These are phyloP conservation scores for Galerucella nymphaeae DNA, from an alignment of 2,888 invertebrate species.

Conservation along the genomic window DNA sequence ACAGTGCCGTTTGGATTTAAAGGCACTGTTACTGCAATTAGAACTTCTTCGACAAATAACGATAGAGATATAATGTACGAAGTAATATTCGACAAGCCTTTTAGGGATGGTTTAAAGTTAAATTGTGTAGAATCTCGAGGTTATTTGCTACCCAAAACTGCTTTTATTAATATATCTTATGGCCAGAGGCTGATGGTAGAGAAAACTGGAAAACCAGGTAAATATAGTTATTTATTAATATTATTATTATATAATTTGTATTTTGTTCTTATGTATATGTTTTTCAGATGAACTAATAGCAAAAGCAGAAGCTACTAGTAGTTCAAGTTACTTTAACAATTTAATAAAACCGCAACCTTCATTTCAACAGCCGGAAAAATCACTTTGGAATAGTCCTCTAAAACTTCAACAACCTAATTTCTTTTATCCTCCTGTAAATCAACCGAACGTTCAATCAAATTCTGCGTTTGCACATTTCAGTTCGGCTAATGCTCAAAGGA, in stretches of 20 bases:
- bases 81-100: slow-evolving; percentile 82
- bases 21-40: slow-evolving; percentile 86
- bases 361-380: not conserved
- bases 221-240: slow-evolving; percentile 17
- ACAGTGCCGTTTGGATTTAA: slow-evolving; percentile 84
- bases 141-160: slow-evolving; percentile 67
- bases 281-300: slow-evolving; percentile 30
- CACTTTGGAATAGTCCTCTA: slow-evolving; percentile 17
- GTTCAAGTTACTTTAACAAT: slow-evolving; percentile 12
- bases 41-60: slow-evolving; percentile 55
- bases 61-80: slow-evolving; percentile 74
- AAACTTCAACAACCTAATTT: slow-evolving; percentile 16
- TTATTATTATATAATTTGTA: too few species aligned
- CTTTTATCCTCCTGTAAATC: slow-evolving; percentile 15
- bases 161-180: slow-evolving; percentile 73
- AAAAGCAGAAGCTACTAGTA: slow-evolving; percentile 28
- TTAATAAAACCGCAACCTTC: slow-evolving; percentile 28
- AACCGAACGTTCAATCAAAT: slow-evolving; percentile 31
- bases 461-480: slow-evolving; percentile 43
- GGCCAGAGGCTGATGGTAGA: slow-evolving; percentile 65
- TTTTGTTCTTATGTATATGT: not conserved
- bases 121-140: slow-evolving; percentile 67
- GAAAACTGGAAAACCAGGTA: slow-evolving; percentile 58
- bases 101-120: slow-evolving; percentile 73
- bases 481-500: slow-evolving; percentile 8